Evolutionary conservation across 2,113 vertebrate genomes (phyloP).

Genomic region (Haemorhous mexicanus): DNA sequence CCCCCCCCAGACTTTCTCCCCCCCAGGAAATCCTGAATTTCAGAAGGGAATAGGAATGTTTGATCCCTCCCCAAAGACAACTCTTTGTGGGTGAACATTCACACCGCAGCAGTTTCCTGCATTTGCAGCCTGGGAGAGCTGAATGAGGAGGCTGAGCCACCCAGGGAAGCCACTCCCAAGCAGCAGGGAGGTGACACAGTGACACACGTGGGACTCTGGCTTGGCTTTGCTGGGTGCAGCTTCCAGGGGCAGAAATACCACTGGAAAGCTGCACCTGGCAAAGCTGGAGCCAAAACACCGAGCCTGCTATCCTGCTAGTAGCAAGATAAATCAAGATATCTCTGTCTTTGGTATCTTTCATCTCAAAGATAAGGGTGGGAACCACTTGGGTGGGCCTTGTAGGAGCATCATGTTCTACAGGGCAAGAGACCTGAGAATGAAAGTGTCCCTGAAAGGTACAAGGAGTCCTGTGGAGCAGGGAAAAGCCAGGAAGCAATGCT

Average conservation of each 20-base stretch:
- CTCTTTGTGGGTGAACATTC: neutral
- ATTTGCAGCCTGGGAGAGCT: neutral
- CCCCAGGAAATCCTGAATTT: neutral
- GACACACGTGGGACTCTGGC: neutral
- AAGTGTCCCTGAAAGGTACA: neutral
- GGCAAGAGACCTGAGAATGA: neutral
- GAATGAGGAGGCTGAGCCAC: neutral
- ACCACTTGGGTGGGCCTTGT: neutral
- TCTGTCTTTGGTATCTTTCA: too few relatives aligned
- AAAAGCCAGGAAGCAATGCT: accelerated
- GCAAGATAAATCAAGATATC: too few relatives aligned
- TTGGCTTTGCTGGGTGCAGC: neutral
- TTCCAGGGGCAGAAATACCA: neutral
- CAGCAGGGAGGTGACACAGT: neutral
- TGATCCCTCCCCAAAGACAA: neutral
- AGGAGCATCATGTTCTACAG: neutral
- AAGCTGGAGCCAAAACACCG: neutral
- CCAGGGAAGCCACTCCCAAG: neutral
- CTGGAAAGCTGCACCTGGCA: neutral
- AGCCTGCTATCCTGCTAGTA: neutral
- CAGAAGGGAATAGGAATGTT: neutral
- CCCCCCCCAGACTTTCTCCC: accelerated
- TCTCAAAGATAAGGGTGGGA: accelerated
- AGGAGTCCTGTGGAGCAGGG: neutral
- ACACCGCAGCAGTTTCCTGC: neutral